Base-by-base conservation (phyloP, 2,797 vertebrate genomes). In the Enteromius argenteus region DNA sequence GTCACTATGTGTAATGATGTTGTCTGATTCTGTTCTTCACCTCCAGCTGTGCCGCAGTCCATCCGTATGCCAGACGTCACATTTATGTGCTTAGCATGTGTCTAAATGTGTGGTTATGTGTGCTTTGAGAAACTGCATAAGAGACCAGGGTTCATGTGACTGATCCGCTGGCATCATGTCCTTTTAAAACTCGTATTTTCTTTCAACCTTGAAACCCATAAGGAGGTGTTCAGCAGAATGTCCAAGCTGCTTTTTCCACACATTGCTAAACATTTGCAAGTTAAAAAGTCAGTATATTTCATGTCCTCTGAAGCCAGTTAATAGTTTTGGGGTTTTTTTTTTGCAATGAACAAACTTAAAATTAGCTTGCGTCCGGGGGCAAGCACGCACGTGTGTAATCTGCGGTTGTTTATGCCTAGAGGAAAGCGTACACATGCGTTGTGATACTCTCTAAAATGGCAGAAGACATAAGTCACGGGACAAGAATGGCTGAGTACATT, bases 21-120 rank as follows among this genome's bases (percentile, higher is more conserved):
- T 71, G 72, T 51, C 46, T 79, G 44, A 68, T 39, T 79, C 13
- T 67, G 21, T 80, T 60, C 46, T 62, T 46, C 73, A 73, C 85
- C 64, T 51, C 62, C 19, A 51, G 46, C 53, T 71, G 58, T 83
- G 49, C 44, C 66, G 71, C 72, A 77, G 82, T 77, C 35, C 42
- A 58, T 78, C 58, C 32, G 15, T 58, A 44, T 79, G 42, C 64
- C 27, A 73, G 49, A 58, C 27, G 46, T 30, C 58, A 82, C 67
- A 51, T 68, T 79, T 58, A 82, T 88, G 87, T 88, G 85, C 82
- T 39, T 11, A 83, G 32, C 74, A 7, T 84, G 53, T 75, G 85
- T 82, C 66, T 42, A 5, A 77, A 66, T 85, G 69, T 76, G 53
- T 79, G 71, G 49, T 19, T 82, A 62, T 27, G 53, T 76, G 42